phyloP scores from a whole-genome alignment of 2,888 invertebrate genomes.

The Rutpela maculata region DNA sequence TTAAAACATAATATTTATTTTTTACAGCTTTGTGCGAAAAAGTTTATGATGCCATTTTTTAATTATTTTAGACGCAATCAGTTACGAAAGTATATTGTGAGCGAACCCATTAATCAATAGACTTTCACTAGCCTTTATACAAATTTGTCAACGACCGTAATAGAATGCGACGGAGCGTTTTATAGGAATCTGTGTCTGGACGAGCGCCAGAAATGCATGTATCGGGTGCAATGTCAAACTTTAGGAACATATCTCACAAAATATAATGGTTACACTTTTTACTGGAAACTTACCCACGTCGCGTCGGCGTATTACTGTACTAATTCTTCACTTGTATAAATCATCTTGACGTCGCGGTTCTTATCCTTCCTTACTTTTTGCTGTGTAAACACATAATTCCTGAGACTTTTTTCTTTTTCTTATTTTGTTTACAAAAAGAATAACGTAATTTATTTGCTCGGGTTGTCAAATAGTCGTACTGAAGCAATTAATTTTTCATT shows the following conservation, averaged over 20 bases:
- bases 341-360: constrained; percentile 12
- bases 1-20: no score
- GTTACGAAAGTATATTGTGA: background rate
- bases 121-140: constrained; percentile 53
- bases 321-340: constrained; percentile 5
- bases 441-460: constrained; percentile 9
- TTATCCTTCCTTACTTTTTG: constrained; percentile 5
- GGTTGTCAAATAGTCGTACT: background rate
- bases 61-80: background rate
- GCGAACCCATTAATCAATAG: constrained; percentile 51
- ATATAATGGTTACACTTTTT: constrained; percentile 8
- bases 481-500: background rate
- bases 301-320: background rate
- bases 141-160: constrained; percentile 54
- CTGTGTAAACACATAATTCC: constrained; percentile 26
- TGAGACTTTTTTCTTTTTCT: background rate
- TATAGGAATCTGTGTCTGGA: constrained; percentile 33
- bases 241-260: background rate
- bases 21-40: background rate
- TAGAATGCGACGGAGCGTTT: constrained; percentile 44
- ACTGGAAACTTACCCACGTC: background rate
- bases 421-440: constrained; percentile 6
- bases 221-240: constrained; percentile 5
- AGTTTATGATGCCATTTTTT: background rate
- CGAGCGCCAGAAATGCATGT: constrained; percentile 32